Percentiles rank a stretch among this genome's conserved stretches.
Conservation (phyloP, 2,113 vertebrate species). For the Callospermophilus lateralis region DNA sequence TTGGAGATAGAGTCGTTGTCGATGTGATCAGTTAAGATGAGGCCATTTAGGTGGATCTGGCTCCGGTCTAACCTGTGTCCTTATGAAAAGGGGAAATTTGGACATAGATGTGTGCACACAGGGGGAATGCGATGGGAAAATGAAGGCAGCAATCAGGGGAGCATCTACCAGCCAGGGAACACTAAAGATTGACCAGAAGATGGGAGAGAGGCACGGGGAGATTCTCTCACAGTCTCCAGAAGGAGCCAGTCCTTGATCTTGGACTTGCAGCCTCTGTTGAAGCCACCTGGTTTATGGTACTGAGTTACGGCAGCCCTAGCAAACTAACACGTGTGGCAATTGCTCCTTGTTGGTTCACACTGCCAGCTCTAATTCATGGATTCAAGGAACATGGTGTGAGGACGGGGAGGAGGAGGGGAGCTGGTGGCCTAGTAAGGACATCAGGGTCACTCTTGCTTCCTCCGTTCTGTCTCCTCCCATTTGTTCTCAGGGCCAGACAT, state of each 20-base stretch:
- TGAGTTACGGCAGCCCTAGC: not conserved
- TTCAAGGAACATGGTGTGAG: accelerated
- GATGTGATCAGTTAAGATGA: not conserved
- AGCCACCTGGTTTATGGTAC: not conserved
- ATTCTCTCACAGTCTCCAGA: not conserved
- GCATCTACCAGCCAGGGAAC: not conserved
- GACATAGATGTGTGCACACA: accelerated
- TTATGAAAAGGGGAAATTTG: not conserved
- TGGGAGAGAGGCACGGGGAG: not conserved
- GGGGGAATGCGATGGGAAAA: not conserved
- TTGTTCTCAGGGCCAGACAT: not conserved
- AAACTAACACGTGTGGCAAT: not conserved
- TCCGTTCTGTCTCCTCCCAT: not conserved
- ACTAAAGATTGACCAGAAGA: not conserved
- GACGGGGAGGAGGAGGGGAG: not conserved
- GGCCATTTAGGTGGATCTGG: not conserved
- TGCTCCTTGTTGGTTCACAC: not conserved
- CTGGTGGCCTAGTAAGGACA: accelerated
- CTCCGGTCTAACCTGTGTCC: not conserved
- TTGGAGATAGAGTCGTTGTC: not conserved
- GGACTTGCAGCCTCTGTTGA: not conserved
- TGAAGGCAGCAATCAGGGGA: not conserved
- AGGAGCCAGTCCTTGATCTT: not conserved
- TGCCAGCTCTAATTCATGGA: not conserved
- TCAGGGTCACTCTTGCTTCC: not conserved